Conservation (phyloP, 2,888 invertebrate genomes). For the Xiphydria camelus region DNA sequence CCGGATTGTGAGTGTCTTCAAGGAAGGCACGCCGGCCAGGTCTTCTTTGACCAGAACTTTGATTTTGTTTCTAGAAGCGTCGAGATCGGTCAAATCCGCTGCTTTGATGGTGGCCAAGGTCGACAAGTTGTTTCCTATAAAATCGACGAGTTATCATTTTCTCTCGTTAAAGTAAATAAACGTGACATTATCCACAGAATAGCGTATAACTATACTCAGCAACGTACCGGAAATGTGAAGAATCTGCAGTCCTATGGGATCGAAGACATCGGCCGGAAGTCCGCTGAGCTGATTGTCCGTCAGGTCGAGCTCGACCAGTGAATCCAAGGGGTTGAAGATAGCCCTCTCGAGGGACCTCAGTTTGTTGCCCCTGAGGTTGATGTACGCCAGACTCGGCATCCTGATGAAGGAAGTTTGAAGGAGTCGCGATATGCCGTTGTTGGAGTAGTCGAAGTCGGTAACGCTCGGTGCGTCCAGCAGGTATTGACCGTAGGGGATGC, state of each 20-base stretch:
- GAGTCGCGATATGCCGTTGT: slow-evolving; percentile 69
- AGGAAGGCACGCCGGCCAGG: slow-evolving; percentile 64
- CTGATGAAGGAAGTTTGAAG: slow-evolving; percentile 68
- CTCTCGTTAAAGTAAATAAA: not conserved
- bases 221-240: slow-evolving; percentile 56
- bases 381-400: slow-evolving; percentile 68
- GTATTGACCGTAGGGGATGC: slow-evolving; percentile 42
- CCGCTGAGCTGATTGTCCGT: slow-evolving; percentile 70
- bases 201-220: too few species aligned
- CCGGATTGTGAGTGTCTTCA: slow-evolving; percentile 70
- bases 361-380: slow-evolving; percentile 71
- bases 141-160: not conserved
- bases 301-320: slow-evolving; percentile 73
- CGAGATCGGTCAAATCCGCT: slow-evolving; percentile 68
- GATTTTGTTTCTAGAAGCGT: slow-evolving; percentile 72
- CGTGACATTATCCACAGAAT: not conserved
- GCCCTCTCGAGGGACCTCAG: slow-evolving; percentile 65
- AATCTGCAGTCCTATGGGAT: slow-evolving; percentile 68
- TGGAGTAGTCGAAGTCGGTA: slow-evolving; percentile 73
- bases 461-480: slow-evolving; percentile 67
- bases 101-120: slow-evolving; percentile 67
- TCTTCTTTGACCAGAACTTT: slow-evolving; percentile 69
- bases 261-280: slow-evolving; percentile 68
- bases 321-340: slow-evolving; percentile 66
- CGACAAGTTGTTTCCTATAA: slow-evolving; percentile 66